phyloP scores from a whole-genome alignment of 2,797 vertebrate species.

The Austrolebias charrua region DNA sequence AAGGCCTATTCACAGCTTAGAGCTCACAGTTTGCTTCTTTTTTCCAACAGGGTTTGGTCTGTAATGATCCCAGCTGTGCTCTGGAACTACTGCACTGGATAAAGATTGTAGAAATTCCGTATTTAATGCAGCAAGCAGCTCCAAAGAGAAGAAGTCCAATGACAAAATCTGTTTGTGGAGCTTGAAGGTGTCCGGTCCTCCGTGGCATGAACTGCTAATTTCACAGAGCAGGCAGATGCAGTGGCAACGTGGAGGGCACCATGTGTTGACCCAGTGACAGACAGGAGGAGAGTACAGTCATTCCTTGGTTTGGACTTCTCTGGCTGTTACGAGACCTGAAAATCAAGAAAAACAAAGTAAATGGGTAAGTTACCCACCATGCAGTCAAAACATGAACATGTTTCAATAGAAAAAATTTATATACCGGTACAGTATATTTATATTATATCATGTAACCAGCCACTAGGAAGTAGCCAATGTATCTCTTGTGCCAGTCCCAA shows the following conservation, averaged over 20 bases:
- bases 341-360: constrained; percentile 71
- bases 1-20: constrained; percentile 86
- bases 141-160: constrained; percentile 59
- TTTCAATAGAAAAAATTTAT: no score
- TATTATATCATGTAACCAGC: no score
- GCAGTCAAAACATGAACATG: not conserved
- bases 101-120: constrained; percentile 34
- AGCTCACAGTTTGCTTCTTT: constrained; percentile 61
- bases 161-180: constrained; percentile 59
- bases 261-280: constrained; percentile 79
- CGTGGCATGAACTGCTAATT: constrained; percentile 71
- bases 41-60: constrained; percentile 67
- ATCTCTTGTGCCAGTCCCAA: no score
- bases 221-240: constrained; percentile 81
- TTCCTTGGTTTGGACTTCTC: constrained; percentile 71
- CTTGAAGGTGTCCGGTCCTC: constrained; percentile 61
- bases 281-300: constrained; percentile 80
- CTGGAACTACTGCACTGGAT: constrained; percentile 45
- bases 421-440: no score
- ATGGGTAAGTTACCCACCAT: not conserved
- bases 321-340: constrained; percentile 92
- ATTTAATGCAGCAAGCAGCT: constrained; percentile 44
- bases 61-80: constrained; percentile 73
- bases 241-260: constrained; percentile 56
- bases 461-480: no score